Base-by-base conservation (phyloP, 2,797 vertebrate genomes). In the Discoglossus pictus region DNA sequence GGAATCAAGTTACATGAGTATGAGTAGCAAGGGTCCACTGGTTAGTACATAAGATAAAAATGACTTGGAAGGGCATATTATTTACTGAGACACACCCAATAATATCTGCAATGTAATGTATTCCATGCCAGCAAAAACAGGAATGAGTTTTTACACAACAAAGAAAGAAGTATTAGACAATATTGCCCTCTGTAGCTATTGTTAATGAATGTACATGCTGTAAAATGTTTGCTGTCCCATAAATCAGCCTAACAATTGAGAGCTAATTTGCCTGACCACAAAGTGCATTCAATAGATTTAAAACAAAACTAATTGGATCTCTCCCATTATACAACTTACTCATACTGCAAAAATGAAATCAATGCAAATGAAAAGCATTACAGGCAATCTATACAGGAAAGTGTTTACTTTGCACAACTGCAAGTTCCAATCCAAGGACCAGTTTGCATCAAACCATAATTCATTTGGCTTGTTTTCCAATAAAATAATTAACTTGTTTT, bases 281-380 rank as follows among this genome's bases (percentile, higher is more conserved):
- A 88, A 90, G 77, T 72, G 74, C 81, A 85, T 86, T 88, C 86
- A 80, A 77, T 86, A 85, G 84, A 76, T 86, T 79, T 89, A 88
- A 89, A 89, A 82, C 83, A 87, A 87, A 90, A 84, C 86, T 88
- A 89, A 89, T 88, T 86, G n/a, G 79, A 83, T 87, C 78, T 79
- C 76, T 87, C 82, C 83, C 78, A 80, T n/a, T n/a, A n/a, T 86
- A 87, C 81, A n/a, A 84, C 85, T 85, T 88, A 91, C 89, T 88
- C 83, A 86, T 85, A 86, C 79, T 76, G 83, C 87, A 88, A 88
- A n/a, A 89, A 80, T 60, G 75, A 76, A 84, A 88, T 89, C 87
- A 84, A 85, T 88, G 84, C 81, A 83, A 85, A 87, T 86, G 83
- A 86, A 89, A 84, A 75, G 71, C 79, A 75, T 75, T 68, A 77